Evolutionary conservation across 2,888 invertebrate species (phyloP).

Genomic region (Drosophila longiperda): DNA sequence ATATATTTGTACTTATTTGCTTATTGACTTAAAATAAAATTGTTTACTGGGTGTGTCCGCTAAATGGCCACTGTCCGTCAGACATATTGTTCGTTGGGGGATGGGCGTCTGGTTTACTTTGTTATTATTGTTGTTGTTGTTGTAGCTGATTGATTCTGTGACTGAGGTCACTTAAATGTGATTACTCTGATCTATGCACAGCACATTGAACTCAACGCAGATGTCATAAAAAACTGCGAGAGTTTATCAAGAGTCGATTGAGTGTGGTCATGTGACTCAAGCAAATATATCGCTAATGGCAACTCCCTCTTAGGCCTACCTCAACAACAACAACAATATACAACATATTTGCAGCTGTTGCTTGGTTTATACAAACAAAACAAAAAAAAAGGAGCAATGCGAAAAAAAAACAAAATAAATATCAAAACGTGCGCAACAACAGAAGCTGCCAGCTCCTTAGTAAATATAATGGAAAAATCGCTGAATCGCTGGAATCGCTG

Average conservation of each 20-base stretch:
- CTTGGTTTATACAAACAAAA: not conserved
- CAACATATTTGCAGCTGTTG: not conserved
- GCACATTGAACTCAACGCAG: slow-evolving; percentile 12
- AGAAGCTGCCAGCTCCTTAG: slow-evolving; percentile 50
- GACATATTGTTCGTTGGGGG: slow-evolving; percentile 28
- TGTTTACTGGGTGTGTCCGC: slow-evolving; percentile 76
- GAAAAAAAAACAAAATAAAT: slow-evolving; percentile 26
- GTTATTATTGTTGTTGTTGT: slow-evolving; percentile 18
- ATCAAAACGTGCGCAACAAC: slow-evolving; percentile 26
- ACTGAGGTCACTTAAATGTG: slow-evolving; percentile 74
- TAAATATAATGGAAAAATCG: slow-evolving; percentile 29
- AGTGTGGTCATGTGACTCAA: slow-evolving; percentile 22
- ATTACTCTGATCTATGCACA: slow-evolving; percentile 64
- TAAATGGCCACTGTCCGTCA: slow-evolving; percentile 75
- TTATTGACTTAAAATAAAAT: slow-evolving; percentile 70
- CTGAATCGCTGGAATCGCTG: not conserved
- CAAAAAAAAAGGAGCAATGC: slow-evolving; percentile 11
- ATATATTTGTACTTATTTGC: slow-evolving; percentile 66
- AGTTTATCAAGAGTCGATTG: slow-evolving; percentile 4
- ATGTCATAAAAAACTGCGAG: slow-evolving; percentile 20
- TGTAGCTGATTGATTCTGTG: slow-evolving; percentile 73
- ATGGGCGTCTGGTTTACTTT: slow-evolving; percentile 46
- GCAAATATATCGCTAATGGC: slow-evolving; percentile 26
- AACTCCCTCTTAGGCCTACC: slow-evolving; percentile 39
- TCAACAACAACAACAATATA: slow-evolving; percentile 33